A percentile compares a stretch with the other conserved stretches of the same genome.
These are phyloP conservation scores for Cenopis cana DNA, from an alignment of 2,888 invertebrate genomes.

Conservation along the genomic window DNA sequence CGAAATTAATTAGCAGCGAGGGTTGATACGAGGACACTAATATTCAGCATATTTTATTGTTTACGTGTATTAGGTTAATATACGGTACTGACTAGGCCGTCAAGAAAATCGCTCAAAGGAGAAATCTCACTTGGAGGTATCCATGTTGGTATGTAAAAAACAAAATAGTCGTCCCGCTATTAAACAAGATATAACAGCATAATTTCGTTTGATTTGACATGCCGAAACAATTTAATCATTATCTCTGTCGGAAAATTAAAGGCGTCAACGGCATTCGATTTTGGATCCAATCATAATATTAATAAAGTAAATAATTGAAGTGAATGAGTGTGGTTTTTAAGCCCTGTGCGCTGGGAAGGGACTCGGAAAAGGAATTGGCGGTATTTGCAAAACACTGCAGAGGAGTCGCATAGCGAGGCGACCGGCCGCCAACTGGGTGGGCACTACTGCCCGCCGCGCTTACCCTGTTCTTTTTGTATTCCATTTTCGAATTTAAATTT, in stretches of 20 bases:
- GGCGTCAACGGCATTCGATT: constrained; percentile 47
- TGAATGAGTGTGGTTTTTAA: constrained; percentile 55
- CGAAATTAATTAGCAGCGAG: neutral
- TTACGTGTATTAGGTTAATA: neutral
- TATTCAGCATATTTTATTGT: no score
- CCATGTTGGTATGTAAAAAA: constrained; percentile 69
- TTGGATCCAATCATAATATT: constrained; percentile 51
- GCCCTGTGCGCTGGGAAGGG: constrained; percentile 65
- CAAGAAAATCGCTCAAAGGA: constrained; percentile 62
- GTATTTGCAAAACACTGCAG: constrained; percentile 80
- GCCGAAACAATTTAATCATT: constrained; percentile 85
- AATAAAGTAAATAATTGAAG: constrained; percentile 58
- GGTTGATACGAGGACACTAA: neutral
- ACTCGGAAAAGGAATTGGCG: constrained; percentile 80
- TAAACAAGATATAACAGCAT: constrained; percentile 85
- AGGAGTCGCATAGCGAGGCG: constrained; percentile 71
- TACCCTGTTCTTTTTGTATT: constrained; percentile 73
- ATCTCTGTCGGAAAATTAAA: constrained; percentile 76
- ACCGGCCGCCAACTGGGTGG: constrained; percentile 76
- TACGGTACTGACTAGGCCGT: neutral
- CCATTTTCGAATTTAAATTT: constrained; percentile 66
- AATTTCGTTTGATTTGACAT: constrained; percentile 85
- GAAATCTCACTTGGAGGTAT: constrained; percentile 72
- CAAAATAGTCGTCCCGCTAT: constrained; percentile 75
- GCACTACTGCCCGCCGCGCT: constrained; percentile 69